phyloP scores from a whole-genome alignment of 1,140 invertebrate genomes.

The Caenorhabditis latens region DNA sequence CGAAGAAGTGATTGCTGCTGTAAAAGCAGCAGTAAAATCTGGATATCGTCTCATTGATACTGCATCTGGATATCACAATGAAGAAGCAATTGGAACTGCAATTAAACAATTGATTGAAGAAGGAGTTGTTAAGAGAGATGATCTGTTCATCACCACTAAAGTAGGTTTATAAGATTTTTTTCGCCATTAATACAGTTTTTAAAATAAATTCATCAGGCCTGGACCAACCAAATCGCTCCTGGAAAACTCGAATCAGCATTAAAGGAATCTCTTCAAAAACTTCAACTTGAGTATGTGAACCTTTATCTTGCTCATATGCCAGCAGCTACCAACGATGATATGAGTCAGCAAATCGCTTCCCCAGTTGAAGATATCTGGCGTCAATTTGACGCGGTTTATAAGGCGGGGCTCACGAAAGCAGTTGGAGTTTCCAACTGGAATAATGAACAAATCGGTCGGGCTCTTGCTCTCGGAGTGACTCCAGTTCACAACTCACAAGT shows the following conservation, averaged over 20 bases:
- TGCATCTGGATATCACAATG: slow-evolving; percentile 84
- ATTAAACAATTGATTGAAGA: slow-evolving; percentile 84
- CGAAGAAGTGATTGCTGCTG: slow-evolving; percentile 60
- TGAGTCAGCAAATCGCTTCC: not conserved
- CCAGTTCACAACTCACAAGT: slow-evolving; percentile 72
- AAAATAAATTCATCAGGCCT: slow-evolving; percentile 82
- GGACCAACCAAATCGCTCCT: slow-evolving; percentile 30
- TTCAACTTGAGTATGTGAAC: slow-evolving; percentile 68
- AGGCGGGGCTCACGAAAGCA: slow-evolving; percentile 56
- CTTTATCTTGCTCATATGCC: slow-evolving; percentile 68
- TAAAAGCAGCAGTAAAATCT: slow-evolving; percentile 65
- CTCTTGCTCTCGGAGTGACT: slow-evolving; percentile 63
- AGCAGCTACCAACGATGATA: not conserved
- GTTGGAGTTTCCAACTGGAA: slow-evolving; percentile 70
- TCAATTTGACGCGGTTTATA: slow-evolving; percentile 53
- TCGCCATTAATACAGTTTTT: too few species aligned
- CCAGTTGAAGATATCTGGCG: slow-evolving; percentile 46
- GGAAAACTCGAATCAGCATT: slow-evolving; percentile 47
- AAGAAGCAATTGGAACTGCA: slow-evolving; percentile 82
- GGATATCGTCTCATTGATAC: slow-evolving; percentile 81
- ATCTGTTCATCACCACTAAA: slow-evolving; percentile 87
- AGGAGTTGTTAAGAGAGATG: slow-evolving; percentile 83
- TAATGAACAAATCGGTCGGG: slow-evolving; percentile 64
- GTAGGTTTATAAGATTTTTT: slow-evolving; percentile 75
- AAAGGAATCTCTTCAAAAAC: slow-evolving; percentile 63